Percentiles rank a stretch among this genome's conserved stretches.
Evolutionary conservation across 2,888 invertebrate genomes (phyloP).

Genomic region (Coecobrya sp.): DNA sequence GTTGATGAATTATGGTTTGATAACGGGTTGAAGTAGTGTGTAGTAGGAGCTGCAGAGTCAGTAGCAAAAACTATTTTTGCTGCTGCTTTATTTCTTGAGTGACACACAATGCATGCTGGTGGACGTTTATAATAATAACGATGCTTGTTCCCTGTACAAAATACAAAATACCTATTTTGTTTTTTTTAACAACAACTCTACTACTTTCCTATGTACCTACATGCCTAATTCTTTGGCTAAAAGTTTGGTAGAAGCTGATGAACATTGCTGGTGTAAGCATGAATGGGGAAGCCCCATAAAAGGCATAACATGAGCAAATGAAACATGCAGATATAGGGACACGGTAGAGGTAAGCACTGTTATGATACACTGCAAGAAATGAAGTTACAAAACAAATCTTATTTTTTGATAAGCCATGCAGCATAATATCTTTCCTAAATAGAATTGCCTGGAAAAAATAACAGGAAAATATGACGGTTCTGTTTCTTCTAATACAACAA

Average conservation of each 20-base stretch:
- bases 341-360: no score
- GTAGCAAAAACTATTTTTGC: not conserved
- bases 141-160: conserved; percentile 13
- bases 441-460: not conserved
- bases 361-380: not conserved
- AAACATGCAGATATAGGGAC: not conserved
- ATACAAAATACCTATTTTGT: conserved; percentile 45
- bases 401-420: not conserved
- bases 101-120: conserved; percentile 80
- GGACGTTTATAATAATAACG: conserved; percentile 17
- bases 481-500: not conserved
- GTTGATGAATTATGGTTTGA: conserved; percentile 86
- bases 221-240: not conserved
- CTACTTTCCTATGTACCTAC: not conserved
- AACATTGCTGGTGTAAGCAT: not conserved
- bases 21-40: conserved; percentile 81
- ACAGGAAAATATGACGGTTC: not conserved
- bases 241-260: not conserved
- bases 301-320: conserved; percentile 1
- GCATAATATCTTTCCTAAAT: not conserved
- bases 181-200: not conserved
- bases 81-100: conserved; percentile 79
- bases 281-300: conserved; percentile 25
- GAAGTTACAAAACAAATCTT: conserved; percentile 33
- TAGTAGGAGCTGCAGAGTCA: not conserved